These are phyloP conservation scores for Trididemnum nubilum DNA, from an alignment of 23 tunicate species.

Conservation along the genomic window DNA sequence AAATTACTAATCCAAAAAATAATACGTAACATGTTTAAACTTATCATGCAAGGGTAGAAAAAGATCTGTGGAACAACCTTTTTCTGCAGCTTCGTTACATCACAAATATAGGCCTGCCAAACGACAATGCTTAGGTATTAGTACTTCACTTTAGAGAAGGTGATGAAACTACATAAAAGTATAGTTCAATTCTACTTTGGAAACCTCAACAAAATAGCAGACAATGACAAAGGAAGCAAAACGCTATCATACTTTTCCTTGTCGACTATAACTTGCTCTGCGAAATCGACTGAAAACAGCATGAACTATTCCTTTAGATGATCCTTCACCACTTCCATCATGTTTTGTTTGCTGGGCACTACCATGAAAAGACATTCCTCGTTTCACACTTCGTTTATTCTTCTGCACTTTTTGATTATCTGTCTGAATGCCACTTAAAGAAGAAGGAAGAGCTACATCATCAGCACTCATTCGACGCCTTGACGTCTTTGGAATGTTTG, in stretches of 20 bases:
- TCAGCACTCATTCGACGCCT: conserved; percentile 53
- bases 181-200: no score
- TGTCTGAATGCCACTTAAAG: background rate
- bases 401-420: background rate
- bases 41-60: no score
- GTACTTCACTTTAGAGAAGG: no score
- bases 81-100: no score
- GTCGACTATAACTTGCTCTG: conserved; percentile 41
- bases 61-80: no score
- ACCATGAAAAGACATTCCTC: conserved; percentile 25
- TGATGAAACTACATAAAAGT: no score
- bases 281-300: conserved; percentile 48
- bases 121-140: no score
- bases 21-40: no score
- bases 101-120: no score
- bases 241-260: conserved; percentile 3
- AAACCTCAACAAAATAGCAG: no score
- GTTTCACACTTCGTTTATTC: conserved; percentile 1
- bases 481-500: background rate
- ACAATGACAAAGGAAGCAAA: background rate
- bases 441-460: conserved; percentile 28
- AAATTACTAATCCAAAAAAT: no score
- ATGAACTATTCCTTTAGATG: conserved; percentile 8
- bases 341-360: background rate
- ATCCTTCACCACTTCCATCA: background rate